phyloP scores from a whole-genome alignment of 1,140 invertebrate species.

The Temnothorax curvispinosus region DNA sequence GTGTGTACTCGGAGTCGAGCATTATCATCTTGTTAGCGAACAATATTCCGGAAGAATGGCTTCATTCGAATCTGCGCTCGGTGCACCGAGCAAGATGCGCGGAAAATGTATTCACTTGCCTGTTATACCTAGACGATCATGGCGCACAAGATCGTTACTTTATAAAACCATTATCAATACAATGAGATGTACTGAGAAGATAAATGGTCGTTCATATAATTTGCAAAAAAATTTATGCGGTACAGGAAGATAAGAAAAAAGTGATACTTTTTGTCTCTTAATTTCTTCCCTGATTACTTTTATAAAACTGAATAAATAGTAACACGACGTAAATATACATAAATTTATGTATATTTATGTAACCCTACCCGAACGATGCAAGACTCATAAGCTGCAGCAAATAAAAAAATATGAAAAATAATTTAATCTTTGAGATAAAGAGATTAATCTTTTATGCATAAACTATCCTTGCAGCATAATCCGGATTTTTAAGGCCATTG shows the following conservation, averaged over 20 bases:
- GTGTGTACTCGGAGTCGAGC: constrained; percentile 44
- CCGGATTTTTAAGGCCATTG: not conserved
- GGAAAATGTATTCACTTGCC: constrained; percentile 19
- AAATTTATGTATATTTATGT: not conserved
- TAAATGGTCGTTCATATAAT: not conserved
- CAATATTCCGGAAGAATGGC: constrained; percentile 47
- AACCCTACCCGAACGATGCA: not conserved
- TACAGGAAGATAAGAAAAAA: not conserved
- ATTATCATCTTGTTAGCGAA: constrained; percentile 50
- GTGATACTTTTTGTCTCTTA: not conserved
- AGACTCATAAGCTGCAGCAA: not conserved
- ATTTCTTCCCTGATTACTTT: not conserved
- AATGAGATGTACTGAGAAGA: not conserved
- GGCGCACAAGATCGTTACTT: not conserved
- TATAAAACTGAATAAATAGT: not conserved
- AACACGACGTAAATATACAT: not conserved
- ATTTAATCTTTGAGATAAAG: not conserved
- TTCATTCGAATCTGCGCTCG: constrained; percentile 14
- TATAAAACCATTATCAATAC: not conserved
- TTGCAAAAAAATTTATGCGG: not conserved
- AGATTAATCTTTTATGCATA: not conserved
- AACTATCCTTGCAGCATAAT: not conserved
- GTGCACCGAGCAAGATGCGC: not conserved
- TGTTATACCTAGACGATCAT: not conserved
- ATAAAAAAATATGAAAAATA: not conserved